A percentile compares a stretch with the other conserved stretches of the same genome.
These are phyloP conservation scores for Rana temporaria DNA, from an alignment of 2,113 vertebrate genomes.

Conservation along the genomic window DNA sequence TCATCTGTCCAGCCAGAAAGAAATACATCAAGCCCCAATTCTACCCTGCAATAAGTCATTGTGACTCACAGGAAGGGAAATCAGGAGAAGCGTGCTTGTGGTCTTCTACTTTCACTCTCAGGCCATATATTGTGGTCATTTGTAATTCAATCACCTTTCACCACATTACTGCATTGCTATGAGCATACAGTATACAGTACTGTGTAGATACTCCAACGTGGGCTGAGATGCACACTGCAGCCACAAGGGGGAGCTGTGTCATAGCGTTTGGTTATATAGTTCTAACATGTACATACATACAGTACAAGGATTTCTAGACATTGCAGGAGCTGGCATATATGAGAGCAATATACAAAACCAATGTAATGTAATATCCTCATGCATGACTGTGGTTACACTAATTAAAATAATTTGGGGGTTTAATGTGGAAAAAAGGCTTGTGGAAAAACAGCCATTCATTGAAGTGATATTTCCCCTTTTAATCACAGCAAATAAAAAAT, in stretches of 20 bases:
- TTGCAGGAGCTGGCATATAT: not conserved
- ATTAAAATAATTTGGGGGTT: too few species aligned
- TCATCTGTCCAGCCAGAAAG: not conserved
- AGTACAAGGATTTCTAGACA: not conserved
- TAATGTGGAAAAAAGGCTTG: too few species aligned
- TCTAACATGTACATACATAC: not conserved
- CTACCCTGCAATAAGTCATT: not conserved
- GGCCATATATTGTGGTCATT: constrained; percentile 6
- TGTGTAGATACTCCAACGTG: not conserved
- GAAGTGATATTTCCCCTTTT: too few species aligned
- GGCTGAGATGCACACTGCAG: not conserved
- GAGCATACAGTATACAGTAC: too few species aligned
- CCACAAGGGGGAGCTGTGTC: constrained; percentile 18
- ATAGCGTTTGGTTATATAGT: not conserved
- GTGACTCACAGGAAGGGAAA: constrained; percentile 16
- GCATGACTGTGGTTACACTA: too few species aligned
- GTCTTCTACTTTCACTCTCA: not conserved
- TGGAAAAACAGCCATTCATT: too few species aligned
- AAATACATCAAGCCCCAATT: not conserved
- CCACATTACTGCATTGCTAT: not conserved
- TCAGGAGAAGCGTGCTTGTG: constrained; percentile 2
- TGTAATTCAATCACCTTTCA: constrained; percentile 9
- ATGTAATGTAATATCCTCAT: too few species aligned
- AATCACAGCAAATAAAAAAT: too few species aligned
- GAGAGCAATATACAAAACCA: too few species aligned